Percentiles rank a stretch among this genome's conserved stretches.
These are phyloP conservation scores for Mythimna albipuncta DNA, from an alignment of 2,888 invertebrate species.

Conservation along the genomic window DNA sequence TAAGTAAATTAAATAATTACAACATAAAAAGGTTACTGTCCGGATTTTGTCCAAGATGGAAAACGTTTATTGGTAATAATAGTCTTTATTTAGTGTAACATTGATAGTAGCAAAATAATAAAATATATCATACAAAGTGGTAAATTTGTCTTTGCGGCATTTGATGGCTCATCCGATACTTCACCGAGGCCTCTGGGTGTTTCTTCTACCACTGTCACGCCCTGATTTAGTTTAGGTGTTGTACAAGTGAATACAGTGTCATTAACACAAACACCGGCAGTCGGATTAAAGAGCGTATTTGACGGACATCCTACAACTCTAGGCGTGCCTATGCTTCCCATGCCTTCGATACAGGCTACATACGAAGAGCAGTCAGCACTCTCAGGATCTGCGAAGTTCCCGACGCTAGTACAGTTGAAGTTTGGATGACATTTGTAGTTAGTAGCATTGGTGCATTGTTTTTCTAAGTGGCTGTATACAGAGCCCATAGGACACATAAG, in stretches of 20 bases:
- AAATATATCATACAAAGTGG: constrained; percentile 11
- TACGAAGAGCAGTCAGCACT: constrained; percentile 74
- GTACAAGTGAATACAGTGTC: constrained; percentile 70
- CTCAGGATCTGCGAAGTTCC: constrained; percentile 70
- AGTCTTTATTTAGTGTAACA: constrained; percentile 1
- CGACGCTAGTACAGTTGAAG: constrained; percentile 74
- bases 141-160: background rate
- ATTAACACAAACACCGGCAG: constrained; percentile 72
- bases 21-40: background rate
- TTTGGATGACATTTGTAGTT: constrained; percentile 77
- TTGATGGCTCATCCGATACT: background rate
- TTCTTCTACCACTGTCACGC: constrained; percentile 2
- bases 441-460: constrained; percentile 81
- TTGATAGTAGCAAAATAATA: constrained; percentile 7
- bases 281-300: constrained; percentile 71
- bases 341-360: constrained; percentile 77
- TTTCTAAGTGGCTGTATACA: constrained; percentile 80
- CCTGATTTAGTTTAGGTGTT: constrained; percentile 17
- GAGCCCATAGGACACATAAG: constrained; percentile 80
- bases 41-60: background rate
- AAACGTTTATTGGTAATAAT: background rate
- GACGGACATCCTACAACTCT: constrained; percentile 76
- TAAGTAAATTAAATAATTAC: background rate
- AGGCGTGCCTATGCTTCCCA: constrained; percentile 75
- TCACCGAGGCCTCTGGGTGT: background rate